Evolutionary conservation across 2,113 vertebrate species (phyloP).

Genomic region (Microtus richardsoni): DNA sequence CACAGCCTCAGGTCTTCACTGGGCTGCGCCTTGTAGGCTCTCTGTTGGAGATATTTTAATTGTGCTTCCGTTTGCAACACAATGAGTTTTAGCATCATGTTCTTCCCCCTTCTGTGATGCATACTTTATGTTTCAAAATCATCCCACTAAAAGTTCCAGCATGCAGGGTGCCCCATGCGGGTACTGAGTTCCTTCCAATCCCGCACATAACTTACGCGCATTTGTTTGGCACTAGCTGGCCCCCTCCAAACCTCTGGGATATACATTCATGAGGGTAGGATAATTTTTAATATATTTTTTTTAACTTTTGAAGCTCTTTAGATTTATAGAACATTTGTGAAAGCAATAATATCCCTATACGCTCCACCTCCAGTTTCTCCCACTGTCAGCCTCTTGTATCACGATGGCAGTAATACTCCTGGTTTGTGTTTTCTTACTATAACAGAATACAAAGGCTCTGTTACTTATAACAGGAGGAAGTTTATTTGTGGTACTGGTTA

Average conservation of each 20-base stretch:
- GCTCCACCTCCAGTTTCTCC: neutral
- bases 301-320: neutral
- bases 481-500: neutral
- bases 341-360: neutral
- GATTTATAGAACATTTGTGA: neutral
- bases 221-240: neutral
- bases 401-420: neutral
- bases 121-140: neutral
- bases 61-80: neutral
- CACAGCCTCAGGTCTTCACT: neutral
- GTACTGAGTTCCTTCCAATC: neutral
- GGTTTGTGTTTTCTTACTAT: neutral
- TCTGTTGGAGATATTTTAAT: neutral
- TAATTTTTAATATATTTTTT: neutral
- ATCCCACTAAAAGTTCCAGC: neutral
- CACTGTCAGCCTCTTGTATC: fast-evolving
- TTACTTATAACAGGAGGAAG: neutral
- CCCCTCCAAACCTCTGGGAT: neutral
- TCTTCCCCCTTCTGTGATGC: neutral
- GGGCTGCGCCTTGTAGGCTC: neutral
- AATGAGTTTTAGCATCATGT: neutral
- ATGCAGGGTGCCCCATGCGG: neutral
- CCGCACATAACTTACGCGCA: neutral
- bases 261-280: neutral
- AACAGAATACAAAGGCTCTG: neutral